Conservation (phyloP, 2,113 vertebrate genomes). For the Peromyscus maniculatus region DNA sequence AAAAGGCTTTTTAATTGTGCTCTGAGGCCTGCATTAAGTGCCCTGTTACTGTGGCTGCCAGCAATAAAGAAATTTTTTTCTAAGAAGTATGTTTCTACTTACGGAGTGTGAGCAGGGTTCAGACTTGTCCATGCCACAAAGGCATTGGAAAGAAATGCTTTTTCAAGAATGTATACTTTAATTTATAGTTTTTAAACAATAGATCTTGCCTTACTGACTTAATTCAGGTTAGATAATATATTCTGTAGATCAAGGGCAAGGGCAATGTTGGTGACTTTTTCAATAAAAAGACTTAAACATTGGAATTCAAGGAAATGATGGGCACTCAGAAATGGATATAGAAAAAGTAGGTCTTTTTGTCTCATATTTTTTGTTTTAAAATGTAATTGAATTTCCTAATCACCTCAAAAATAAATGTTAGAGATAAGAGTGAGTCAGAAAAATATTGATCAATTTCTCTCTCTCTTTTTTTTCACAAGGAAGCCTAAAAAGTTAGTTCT, state of each 20-base stretch:
- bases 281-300: not conserved
- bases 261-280: not conserved
- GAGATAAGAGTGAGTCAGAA: not conserved
- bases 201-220: not conserved
- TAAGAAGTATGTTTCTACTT: slow-evolving; percentile 66
- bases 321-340: not conserved
- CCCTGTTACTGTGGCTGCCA: slow-evolving; percentile 64
- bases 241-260: not conserved
- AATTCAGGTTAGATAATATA: slow-evolving; percentile 25
- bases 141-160: slow-evolving; percentile 26
- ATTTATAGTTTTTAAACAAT: not conserved
- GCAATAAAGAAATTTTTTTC: slow-evolving; percentile 51
- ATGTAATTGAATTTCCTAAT: not conserved
- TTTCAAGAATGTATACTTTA: not conserved
- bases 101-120: slow-evolving; percentile 14
- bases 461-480: not conserved
- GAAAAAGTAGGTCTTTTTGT: not conserved
- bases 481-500: not conserved
- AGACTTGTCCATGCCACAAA: slow-evolving; percentile 28
- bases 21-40: not conserved
- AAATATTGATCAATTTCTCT: not conserved
- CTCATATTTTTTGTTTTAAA: not conserved
- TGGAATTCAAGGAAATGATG: not conserved
- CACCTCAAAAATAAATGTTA: not conserved
- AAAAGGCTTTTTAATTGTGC: slow-evolving; percentile 74